phyloP scores from a whole-genome alignment of 1,140 invertebrate species.

The Apis florea region DNA sequence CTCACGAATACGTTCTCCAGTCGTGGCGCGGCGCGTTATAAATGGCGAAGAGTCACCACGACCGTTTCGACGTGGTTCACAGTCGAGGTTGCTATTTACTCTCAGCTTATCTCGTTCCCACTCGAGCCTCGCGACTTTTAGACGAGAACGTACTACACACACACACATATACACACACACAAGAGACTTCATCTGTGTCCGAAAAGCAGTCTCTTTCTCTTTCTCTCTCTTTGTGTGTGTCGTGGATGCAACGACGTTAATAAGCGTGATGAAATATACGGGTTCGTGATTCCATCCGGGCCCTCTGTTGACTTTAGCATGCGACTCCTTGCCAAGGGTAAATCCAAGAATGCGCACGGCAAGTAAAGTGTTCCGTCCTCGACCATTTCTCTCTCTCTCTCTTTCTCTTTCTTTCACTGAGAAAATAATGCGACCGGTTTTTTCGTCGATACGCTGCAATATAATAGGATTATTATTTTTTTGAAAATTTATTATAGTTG shows the following conservation, averaged over 20 bases:
- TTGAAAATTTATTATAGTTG: no score
- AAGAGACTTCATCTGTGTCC: background rate
- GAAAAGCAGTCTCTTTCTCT: no score
- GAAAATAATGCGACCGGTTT: no score
- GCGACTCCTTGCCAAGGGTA: background rate
- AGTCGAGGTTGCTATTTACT: background rate
- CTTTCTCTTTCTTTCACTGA: background rate
- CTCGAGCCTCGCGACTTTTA: background rate
- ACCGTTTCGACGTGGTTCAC: no score
- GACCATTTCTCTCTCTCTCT: background rate
- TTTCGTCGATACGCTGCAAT: no score
- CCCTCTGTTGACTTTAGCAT: background rate
- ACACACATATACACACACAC: background rate
- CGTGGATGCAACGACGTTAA: background rate
- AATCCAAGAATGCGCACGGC: background rate
- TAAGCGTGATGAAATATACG: background rate
- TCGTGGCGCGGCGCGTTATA: background rate
- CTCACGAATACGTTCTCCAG: background rate
- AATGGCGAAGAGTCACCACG: no score
- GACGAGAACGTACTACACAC: no score
- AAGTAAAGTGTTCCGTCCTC: background rate
- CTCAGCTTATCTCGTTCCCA: slow-evolving; percentile 27
- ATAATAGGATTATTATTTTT: no score
- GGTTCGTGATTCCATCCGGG: background rate
- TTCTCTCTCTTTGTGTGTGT: no score